Base-by-base conservation (phyloP, 2,888 invertebrate genomes). In the Oxycera nigricornis region DNA sequence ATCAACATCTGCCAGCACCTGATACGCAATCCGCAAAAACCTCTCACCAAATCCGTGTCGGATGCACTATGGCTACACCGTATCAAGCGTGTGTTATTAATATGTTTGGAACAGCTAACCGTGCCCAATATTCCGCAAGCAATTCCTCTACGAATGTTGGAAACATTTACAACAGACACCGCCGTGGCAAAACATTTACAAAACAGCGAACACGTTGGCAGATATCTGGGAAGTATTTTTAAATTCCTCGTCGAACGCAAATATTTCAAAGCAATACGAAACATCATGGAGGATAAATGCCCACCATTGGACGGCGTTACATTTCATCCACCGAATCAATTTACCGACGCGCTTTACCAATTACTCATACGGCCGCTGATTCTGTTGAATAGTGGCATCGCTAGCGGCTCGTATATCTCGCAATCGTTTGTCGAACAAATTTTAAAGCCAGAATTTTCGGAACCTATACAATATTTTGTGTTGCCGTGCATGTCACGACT, bases 301-400 rank as follows among this genome's bases (percentile, higher is more conserved):
- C 93, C 92, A 26, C 90, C 90, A 7, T 86, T 91, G 78, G 89
- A 90, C 78, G 92, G 93, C 55, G 88, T 89, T 28, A 90, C 91
- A 0, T 82, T 90, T 0, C 87, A 88, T 74, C 89, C 94, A 28
- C 93, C 93, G 0, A 93, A 92, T 30, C 91, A 91, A 1, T 86
- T 93, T 24, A 89, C 92, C 6, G 91, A 89, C 46, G 92, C 92
- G 76, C 86, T 95, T 1, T 85, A 94, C 74, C 91, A 92, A 79
- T 89, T 96, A 80, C 89, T 96, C 74, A 88, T 91, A 79, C 88
- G 92, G 78, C 95, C 96, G 0, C 86, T 96, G 73, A 86, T 87
- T 35, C 86, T 91, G 76, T 87, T 90, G 11, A 76, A 78, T 59
- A 74, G 77, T 1, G 82, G 77, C 78, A 1, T 81, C 81, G 62